Percentiles rank a stretch among this genome's conserved stretches.
These are phyloP conservation scores for Uria aalge DNA, from an alignment of 2,113 vertebrate genomes.

Conservation along the genomic window DNA sequence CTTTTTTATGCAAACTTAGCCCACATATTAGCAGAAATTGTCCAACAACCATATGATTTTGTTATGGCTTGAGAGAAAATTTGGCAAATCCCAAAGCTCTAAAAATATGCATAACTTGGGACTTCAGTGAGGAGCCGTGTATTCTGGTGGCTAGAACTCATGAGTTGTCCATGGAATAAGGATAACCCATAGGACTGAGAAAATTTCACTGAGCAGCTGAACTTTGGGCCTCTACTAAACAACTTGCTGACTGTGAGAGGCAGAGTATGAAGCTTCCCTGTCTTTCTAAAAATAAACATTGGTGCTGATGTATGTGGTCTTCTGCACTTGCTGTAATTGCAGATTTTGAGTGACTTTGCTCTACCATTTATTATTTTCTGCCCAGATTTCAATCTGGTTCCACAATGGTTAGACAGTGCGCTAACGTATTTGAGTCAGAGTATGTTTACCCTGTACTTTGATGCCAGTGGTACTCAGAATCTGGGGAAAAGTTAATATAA, in stretches of 20 bases:
- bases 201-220: not conserved
- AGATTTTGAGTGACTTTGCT: not conserved
- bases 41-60: not conserved
- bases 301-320: not conserved
- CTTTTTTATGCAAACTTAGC: not conserved
- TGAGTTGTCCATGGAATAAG: not conserved
- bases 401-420: not conserved
- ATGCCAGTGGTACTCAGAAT: not conserved
- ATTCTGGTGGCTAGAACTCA: not conserved
- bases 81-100: not conserved
- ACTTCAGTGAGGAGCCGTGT: not conserved
- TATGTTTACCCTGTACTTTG: not conserved
- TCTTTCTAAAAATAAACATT: not conserved
- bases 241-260: not conserved
- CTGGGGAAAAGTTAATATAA: not conserved
- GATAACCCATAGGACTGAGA: not conserved
- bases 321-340: not conserved
- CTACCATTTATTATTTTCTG: not conserved
- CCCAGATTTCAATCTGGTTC: not conserved
- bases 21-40: not conserved
- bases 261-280: not conserved
- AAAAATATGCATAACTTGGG: not conserved
- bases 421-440: not conserved
- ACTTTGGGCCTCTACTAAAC: not conserved
- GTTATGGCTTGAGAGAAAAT: not conserved